Evolutionary conservation across 2,797 vertebrate species (phyloP), one percentile per base, ranked within the genome.

Genomic region (Borostomias antarcticus): DNA sequence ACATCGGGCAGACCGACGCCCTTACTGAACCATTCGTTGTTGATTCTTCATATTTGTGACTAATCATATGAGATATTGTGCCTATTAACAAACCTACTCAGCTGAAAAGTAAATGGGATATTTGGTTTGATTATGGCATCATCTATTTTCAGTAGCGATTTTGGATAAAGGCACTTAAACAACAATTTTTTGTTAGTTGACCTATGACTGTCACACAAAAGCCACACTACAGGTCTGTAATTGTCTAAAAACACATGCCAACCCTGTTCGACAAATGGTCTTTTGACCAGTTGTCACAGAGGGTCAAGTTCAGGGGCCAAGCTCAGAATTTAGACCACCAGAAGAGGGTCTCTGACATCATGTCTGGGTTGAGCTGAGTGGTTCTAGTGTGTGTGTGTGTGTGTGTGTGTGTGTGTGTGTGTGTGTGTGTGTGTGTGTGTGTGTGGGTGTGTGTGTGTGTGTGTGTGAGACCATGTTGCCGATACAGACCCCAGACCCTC

Each of bases 251-350:
- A n/a, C n/a, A n/a, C n/a, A n/a, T n/a, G n/a, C n/a, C n/a, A n/a
- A n/a, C n/a, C 40, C 17, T 45, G 40, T 17, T 5, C 5, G 40
- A 13, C 40, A 15, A 3, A n/a, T 4, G 17, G 26, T 61, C 40
- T 29, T 45, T 45, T 28, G 58, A 28, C 58, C 17, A 13, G 40
- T 45, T n/a, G 8, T 45, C 25, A 60, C 9, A 45, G 25, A 28
- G 9, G 28, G 25, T 61, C 35, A 61, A 32, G 43, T 61, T 29
- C 26, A 58, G 26, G 30, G n/a, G n/a, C n/a, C n/a, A n/a, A n/a
- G n/a, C 8, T 57, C 58, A 19, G 35, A 43, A 35, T 17, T 47
- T 9, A 47, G 23, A 61, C 25, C 58, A 29, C 58, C 23, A n/a
- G 25, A 8, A 26, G 13, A 8, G 26, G 8, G 21, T 47, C 21